Evolutionary conservation across 2,797 vertebrate species (phyloP).

Genomic region (Macropodus opercularis): DNA sequence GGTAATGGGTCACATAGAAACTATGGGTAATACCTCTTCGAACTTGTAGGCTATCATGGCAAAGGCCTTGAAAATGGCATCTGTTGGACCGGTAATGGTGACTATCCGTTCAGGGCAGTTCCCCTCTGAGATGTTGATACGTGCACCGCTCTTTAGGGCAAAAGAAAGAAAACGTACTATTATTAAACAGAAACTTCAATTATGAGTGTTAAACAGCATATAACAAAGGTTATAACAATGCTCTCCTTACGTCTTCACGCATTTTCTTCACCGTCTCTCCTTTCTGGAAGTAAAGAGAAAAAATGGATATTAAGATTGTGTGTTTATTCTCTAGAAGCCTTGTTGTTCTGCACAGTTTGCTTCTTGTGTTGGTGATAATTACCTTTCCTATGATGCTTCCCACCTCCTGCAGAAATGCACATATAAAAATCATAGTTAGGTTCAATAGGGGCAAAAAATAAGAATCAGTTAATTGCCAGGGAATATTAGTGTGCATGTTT

Average conservation of each 20-base stretch:
- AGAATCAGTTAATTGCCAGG: too few species aligned
- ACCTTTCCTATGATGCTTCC: constrained; percentile 99
- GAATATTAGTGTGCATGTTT: not conserved
- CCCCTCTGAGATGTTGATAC: constrained; percentile 98
- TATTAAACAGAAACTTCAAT: not conserved
- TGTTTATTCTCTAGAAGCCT: not conserved
- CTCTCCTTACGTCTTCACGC: constrained; percentile 89
- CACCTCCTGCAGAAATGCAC: constrained; percentile 85
- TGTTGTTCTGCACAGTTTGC: constrained; percentile 18
- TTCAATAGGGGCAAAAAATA: not conserved
- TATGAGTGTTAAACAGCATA: rapidly evolving
- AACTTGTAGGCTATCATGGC: constrained; percentile 99
- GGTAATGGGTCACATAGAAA: too few species aligned
- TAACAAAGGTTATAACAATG: too few species aligned
- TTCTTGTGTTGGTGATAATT: constrained; percentile 48
- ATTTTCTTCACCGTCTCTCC: constrained; percentile 97
- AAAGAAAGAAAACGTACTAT: not conserved
- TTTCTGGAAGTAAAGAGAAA: constrained; percentile 84
- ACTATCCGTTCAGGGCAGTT: constrained; percentile 97
- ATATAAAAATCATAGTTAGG: constrained; percentile 14
- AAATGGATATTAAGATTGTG: constrained; percentile 12
- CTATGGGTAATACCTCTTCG: constrained; percentile 87
- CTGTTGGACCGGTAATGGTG: constrained; percentile 96
- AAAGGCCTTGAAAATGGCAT: constrained; percentile 98
- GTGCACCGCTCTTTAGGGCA: constrained; percentile 88